Conservation (phyloP, 1,140 invertebrate species). For the Gerris buenoi region DNA sequence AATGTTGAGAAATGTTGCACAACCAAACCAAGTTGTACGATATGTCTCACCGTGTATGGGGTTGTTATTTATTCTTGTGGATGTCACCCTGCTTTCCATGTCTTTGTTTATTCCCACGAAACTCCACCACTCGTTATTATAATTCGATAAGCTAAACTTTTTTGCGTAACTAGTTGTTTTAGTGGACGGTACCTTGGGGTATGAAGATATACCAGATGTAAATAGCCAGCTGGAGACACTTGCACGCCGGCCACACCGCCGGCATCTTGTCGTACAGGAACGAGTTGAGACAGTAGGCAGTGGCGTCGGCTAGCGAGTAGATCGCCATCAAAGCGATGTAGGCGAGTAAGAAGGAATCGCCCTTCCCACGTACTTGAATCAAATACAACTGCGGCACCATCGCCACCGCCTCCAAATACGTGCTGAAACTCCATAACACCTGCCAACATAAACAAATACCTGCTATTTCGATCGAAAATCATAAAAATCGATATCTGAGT, state of each 20-base stretch:
- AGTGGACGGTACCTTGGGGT: background rate
- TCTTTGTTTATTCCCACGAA: too few relatives aligned
- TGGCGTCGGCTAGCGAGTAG: background rate
- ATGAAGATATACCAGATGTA: background rate
- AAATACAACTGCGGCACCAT: background rate
- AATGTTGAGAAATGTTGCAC: too few relatives aligned
- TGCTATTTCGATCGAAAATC: too few relatives aligned
- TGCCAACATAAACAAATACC: too few relatives aligned
- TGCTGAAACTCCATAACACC: background rate
- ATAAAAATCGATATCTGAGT: too few relatives aligned
- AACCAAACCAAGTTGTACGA: too few relatives aligned
- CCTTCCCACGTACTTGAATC: background rate
- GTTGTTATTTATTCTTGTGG: too few relatives aligned
- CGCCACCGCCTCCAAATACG: background rate
- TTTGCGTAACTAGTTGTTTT: background rate
- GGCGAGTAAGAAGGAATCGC: background rate
- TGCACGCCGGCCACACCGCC: background rate
- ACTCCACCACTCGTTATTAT: too few relatives aligned
- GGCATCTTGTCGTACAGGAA: background rate
- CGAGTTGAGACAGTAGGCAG: background rate
- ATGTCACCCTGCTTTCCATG: too few relatives aligned
- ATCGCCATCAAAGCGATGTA: background rate
- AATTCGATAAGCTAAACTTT: too few relatives aligned
- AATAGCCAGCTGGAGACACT: background rate
- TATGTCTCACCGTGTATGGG: too few relatives aligned